Percentiles rank a stretch among this genome's conserved stretches.
phyloP scores from a whole-genome alignment of 2,797 vertebrate genomes.

The Bovichtus variegatus region DNA sequence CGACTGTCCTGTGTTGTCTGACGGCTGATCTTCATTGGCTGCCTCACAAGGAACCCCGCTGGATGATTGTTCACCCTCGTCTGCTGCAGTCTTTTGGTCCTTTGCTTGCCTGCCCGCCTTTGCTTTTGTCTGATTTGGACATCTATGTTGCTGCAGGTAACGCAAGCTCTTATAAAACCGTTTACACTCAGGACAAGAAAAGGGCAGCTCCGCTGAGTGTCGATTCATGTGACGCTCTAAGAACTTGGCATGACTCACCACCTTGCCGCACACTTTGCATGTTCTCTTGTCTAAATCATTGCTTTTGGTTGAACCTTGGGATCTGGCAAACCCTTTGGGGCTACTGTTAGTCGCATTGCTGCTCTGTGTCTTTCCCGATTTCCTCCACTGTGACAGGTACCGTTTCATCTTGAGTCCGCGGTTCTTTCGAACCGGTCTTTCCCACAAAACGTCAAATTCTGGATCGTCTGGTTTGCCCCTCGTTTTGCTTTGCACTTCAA shows the following conservation, averaged over 20 bases:
- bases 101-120: constrained; percentile 45
- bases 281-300: constrained; percentile 69
- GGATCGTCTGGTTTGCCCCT: constrained; percentile 26
- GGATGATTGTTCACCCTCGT: constrained; percentile 50
- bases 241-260: constrained; percentile 64
- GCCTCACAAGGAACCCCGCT: constrained; percentile 28
- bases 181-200: constrained; percentile 67
- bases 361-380: constrained; percentile 50
- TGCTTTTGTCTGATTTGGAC: constrained; percentile 40
- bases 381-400: constrained; percentile 79
- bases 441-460: constrained; percentile 46
- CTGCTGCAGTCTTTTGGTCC: constrained; percentile 7
- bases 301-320: constrained; percentile 38
- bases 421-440: constrained; percentile 78
- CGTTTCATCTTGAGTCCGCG: constrained; percentile 82
- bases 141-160: constrained; percentile 76
- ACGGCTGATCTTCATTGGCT: constrained; percentile 32
- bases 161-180: constrained; percentile 71
- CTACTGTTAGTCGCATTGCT: constrained; percentile 7
- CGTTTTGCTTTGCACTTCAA: constrained; percentile 22
- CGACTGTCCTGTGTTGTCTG: neutral
- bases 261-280: constrained; percentile 73
- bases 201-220: constrained; percentile 63
- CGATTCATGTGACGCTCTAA: constrained; percentile 72
- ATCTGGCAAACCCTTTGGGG: constrained; percentile 29